phyloP scores from a whole-genome alignment of 2,888 invertebrate genomes.

The Papilio protenor region DNA sequence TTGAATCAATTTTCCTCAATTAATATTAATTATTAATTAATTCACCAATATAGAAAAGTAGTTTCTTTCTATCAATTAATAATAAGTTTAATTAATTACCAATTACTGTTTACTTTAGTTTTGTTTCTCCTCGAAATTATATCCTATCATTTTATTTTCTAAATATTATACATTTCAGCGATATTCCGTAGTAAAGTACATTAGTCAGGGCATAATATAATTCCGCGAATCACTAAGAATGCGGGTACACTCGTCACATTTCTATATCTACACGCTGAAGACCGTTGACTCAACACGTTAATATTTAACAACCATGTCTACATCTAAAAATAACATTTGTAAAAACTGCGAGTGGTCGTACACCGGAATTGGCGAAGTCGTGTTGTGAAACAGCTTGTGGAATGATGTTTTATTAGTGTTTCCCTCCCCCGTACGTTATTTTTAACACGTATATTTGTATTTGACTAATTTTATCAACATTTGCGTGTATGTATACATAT shows the following conservation, averaged over 20 bases:
- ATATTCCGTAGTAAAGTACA: not conserved
- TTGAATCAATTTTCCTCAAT: too few species aligned
- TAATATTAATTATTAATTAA: too few species aligned
- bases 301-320: conserved; percentile 40
- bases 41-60: too few species aligned
- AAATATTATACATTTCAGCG: conserved; percentile 26
- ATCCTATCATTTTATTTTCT: not conserved
- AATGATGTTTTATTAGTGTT: not conserved
- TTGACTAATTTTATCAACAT: not conserved
- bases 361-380: conserved; percentile 31
- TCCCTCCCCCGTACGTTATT: conserved; percentile 10
- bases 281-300: conserved; percentile 49
- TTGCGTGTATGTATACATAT: not conserved
- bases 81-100: too few species aligned
- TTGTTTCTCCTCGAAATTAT: not conserved
- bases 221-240: conserved; percentile 46
- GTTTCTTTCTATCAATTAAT: too few species aligned
- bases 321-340: conserved; percentile 36
- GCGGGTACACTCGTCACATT: conserved; percentile 47
- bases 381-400: conserved; percentile 1
- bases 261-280: conserved; percentile 49
- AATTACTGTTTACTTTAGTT: not conserved
- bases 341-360: conserved; percentile 35
- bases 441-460: not conserved
- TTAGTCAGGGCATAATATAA: conserved; percentile 45